phyloP scores from a whole-genome alignment of 2,113 vertebrate species.

The Brienomyrus longianalis region DNA sequence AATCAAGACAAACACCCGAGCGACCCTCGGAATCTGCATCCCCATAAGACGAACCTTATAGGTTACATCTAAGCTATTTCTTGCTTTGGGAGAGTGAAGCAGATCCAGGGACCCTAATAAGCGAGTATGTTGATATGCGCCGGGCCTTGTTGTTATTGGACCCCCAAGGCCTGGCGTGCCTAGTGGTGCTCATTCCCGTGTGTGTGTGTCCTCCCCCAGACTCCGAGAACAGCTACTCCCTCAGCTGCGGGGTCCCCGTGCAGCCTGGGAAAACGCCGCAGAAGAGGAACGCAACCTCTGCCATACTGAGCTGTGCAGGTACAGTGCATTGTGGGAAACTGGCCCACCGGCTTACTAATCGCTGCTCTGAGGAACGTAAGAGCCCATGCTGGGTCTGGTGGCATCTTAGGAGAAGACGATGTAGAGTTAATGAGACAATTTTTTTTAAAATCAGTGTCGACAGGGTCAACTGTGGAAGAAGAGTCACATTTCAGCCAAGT shows the following conservation, averaged over 20 bases:
- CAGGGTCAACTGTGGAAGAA: neutral
- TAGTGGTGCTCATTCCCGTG: neutral
- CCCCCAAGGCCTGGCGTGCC: neutral
- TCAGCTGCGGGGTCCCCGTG: constrained; percentile 78
- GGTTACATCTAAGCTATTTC: neutral
- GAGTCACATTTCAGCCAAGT: neutral
- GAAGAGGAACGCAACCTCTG: constrained; percentile 64
- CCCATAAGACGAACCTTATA: neutral
- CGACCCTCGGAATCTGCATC: neutral
- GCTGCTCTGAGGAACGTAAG: neutral
- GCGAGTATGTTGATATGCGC: neutral
- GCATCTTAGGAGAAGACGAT: neutral
- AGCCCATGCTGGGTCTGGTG: neutral
- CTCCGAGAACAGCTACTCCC: constrained; percentile 81
- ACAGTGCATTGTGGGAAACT: constrained; percentile 25
- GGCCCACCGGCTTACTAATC: neutral
- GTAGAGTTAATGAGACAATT: neutral
- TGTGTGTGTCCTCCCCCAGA: constrained; percentile 58
- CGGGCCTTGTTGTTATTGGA: neutral
- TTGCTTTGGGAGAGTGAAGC: neutral
- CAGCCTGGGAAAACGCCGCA: constrained; percentile 65
- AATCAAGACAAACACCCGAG: neutral
- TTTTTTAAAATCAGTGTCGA: neutral
- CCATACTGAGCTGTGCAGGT: constrained; percentile 72
- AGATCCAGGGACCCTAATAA: neutral